A percentile compares a stretch with the other conserved stretches of the same genome.
These are phyloP conservation scores for Trissonchulus sp. DNA, from an alignment of 2,888 invertebrate genomes.

Conservation along the genomic window DNA sequence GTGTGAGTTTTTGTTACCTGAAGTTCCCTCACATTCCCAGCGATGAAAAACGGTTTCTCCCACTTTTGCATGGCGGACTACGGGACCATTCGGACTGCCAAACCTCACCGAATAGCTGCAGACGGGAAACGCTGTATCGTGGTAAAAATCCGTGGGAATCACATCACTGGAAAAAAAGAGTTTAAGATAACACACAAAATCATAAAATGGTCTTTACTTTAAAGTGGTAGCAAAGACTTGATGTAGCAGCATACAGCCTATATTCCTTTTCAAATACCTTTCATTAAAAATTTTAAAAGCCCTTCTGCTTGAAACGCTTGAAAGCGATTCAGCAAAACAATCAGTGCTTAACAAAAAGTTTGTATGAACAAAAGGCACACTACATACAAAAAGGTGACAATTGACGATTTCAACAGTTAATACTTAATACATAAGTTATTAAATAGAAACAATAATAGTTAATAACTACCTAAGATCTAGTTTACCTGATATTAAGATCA, in stretches of 20 bases:
- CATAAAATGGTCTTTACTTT: not conserved
- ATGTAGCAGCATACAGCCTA: not conserved
- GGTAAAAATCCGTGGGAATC: slow-evolving; percentile 18
- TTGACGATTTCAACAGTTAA: no score
- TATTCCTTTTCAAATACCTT: no score
- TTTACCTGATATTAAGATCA: no score
- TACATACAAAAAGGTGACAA: no score
- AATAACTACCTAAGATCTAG: no score
- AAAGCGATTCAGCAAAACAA: no score
- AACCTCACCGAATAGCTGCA: slow-evolving; percentile 32
- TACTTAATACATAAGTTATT: no score
- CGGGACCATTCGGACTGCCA: slow-evolving; percentile 28
- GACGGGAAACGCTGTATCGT: slow-evolving; percentile 28
- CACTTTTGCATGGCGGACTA: slow-evolving; percentile 28
- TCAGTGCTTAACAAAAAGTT: no score
- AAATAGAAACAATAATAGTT: no score
- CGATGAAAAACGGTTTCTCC: slow-evolving; percentile 31
- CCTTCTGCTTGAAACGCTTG: no score
- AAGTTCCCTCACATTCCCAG: slow-evolving; percentile 31
- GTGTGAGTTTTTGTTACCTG: not conserved
- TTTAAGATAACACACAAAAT: not conserved
- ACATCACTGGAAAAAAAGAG: slow-evolving; percentile 25
- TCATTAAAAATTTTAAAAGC: no score
- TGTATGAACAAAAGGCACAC: no score
- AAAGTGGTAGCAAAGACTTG: not conserved